Evolutionary conservation across 2,888 invertebrate species (phyloP), one percentile per base, ranked within the genome.

Genomic region (Drosophila anomelani): DNA sequence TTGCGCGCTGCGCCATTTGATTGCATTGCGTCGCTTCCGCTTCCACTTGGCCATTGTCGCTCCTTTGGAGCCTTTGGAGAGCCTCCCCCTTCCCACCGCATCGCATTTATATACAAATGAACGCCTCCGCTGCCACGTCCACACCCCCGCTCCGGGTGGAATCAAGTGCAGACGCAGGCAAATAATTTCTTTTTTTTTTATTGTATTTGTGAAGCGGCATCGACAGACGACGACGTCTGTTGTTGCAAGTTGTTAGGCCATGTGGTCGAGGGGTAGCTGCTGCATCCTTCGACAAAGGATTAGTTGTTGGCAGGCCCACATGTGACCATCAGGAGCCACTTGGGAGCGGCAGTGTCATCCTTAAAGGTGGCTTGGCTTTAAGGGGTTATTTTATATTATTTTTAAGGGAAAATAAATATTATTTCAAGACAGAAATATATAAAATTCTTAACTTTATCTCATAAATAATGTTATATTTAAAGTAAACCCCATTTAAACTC

Each of bases 161-260:
- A 74, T 88, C 83, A 88, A 83, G 83, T 88, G 88, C 83, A 83
- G 83, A 83, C 88, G 88, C 85, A 79, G 88, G 88, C 85, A 85
- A 82, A 83, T 83, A 88, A 72, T 74, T 85, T 79, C 80, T 62
- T 59, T 49, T 58, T 58, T 61, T 69, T 36, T 43, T 68, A 51
- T 70, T 59, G 69, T 58, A 62, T 61, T 62, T 78, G 68, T 53
- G 60, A 59, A 69, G 73, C 59, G 47, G 75, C 80, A 88, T 79
- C 82, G 88, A 81, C 74, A 73, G 63, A 58, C 82, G 77, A 88
- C 88, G 75, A 88, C 82, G 85, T 77, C 81, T 76, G 87, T 75
- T 72, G 78, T 66, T 81, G 79, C 81, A 76, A 79, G 69, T 64
- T 63, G 69, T 71, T 63, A 32, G 77, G 61, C 76, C 76, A 75